Evolutionary conservation across 2,797 vertebrate species (phyloP).

Genomic region (Syngnathus rostellatus): DNA sequence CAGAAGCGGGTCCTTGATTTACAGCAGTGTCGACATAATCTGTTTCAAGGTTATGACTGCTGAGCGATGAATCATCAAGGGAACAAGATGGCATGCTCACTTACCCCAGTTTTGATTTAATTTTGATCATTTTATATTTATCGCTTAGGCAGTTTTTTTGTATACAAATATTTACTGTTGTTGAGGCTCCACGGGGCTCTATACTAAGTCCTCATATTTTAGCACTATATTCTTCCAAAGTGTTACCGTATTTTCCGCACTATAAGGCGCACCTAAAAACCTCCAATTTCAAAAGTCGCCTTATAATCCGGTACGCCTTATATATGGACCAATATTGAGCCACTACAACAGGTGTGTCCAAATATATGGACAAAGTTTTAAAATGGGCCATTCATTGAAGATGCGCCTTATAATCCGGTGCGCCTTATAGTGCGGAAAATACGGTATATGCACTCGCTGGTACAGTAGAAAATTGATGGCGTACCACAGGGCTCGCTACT

Average conservation of each 20-base stretch:
- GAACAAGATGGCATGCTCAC: not conserved
- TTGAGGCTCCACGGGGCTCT: not conserved
- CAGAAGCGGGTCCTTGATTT: not conserved
- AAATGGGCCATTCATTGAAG: no score
- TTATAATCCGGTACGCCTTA: no score
- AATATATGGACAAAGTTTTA: no score
- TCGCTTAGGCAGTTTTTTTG: not conserved
- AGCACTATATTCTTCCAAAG: not conserved
- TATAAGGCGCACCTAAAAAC: no score
- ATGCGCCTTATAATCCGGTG: no score
- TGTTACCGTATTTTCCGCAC: no score
- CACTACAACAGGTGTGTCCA: no score
- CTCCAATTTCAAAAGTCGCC: no score
- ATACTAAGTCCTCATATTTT: not conserved
- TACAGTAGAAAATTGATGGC: not conserved
- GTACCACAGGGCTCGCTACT: not conserved
- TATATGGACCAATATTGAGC: no score
- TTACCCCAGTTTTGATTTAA: not conserved
- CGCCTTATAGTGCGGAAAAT: no score
- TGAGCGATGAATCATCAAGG: not conserved
- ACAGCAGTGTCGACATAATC: not conserved
- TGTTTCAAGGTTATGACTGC: not conserved
- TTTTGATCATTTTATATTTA: not conserved
- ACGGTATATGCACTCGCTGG: not conserved
- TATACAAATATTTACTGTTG: not conserved